Percentiles rank a stretch among this genome's conserved stretches.
phyloP scores from a whole-genome alignment of 1,140 invertebrate genomes.

The Caenorhabditis briggsae region DNA sequence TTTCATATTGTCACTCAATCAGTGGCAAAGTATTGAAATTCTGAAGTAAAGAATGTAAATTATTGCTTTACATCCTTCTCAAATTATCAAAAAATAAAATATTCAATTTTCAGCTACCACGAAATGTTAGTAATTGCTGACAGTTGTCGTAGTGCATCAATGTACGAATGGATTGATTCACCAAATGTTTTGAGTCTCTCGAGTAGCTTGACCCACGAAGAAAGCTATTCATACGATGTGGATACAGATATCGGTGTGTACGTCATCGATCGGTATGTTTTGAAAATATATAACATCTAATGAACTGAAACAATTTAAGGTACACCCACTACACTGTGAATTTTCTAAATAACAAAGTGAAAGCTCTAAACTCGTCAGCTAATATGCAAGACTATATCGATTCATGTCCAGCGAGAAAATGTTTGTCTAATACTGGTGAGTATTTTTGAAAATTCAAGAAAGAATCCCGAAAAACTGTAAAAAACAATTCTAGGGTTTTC shows the following conservation, averaged over 20 bases:
- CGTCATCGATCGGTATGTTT: conserved; percentile 98
- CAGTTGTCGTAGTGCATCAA: conserved; percentile 98
- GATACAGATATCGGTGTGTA: conserved; percentile 98
- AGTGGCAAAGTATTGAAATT: too few species aligned
- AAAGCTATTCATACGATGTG: conserved; percentile 97
- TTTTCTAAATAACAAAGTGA: conserved; percentile 91
- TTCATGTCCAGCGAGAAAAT: conserved; percentile 76
- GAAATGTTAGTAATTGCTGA: conserved; percentile 99
- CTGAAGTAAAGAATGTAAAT: too few species aligned
- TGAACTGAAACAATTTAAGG: not conserved
- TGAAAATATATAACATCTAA: conserved; percentile 76
- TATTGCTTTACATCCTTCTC: too few species aligned
- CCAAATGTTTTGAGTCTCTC: conserved; percentile 97
- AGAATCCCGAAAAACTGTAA: not conserved
- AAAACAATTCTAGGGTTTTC: too few species aligned
- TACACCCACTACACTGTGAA: conserved; percentile 82
- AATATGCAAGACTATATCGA: conserved; percentile 95
- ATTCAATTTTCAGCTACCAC: conserved; percentile 86
- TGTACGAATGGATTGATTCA: conserved; percentile 97
- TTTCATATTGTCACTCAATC: too few species aligned
- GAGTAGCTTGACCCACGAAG: conserved; percentile 96
- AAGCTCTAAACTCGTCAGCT: conserved; percentile 85
- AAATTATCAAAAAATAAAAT: not conserved
- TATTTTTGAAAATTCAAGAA: not conserved
- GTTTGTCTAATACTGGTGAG: conserved; percentile 37